These are phyloP conservation scores for Chloebia gouldiae DNA, from an alignment of 2,113 vertebrate species.

Conservation along the genomic window DNA sequence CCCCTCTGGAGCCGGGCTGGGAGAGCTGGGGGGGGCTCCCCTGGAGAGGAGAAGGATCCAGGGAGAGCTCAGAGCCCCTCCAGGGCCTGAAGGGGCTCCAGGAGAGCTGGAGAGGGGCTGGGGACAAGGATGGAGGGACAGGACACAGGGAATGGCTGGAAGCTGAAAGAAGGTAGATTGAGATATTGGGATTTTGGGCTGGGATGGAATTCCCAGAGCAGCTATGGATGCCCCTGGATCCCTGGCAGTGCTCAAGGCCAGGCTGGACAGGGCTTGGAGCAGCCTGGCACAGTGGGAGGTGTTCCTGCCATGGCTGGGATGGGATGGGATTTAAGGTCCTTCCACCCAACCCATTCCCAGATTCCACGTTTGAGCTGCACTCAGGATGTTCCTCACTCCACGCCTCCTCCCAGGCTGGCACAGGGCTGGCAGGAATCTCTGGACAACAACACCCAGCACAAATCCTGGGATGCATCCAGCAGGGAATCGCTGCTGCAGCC, in stretches of 20 bases:
- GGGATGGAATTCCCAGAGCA: fast-evolving
- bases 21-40: not conserved
- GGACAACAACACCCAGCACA: not conserved
- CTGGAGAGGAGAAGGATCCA: not conserved
- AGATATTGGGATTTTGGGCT: not conserved
- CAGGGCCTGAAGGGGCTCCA: too few species aligned
- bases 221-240: not conserved
- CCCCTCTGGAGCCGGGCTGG: not conserved
- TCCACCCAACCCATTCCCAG: not conserved
- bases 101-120: not conserved
- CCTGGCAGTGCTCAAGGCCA: not conserved
- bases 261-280: not conserved
- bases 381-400: not conserved
- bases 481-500: not conserved
- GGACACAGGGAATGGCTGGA: not conserved
- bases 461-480: not conserved
- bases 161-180: not conserved
- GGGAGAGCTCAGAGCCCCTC: not conserved
- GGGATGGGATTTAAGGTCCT: not conserved
- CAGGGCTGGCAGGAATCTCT: not conserved
- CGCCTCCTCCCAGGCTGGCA: not conserved
- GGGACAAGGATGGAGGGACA: not conserved
- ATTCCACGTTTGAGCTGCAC: fast-evolving
- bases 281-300: not conserved
- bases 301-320: not conserved